These are phyloP conservation scores for Prunella fulvescens DNA, from an alignment of 2,113 vertebrate species.

Conservation along the genomic window DNA sequence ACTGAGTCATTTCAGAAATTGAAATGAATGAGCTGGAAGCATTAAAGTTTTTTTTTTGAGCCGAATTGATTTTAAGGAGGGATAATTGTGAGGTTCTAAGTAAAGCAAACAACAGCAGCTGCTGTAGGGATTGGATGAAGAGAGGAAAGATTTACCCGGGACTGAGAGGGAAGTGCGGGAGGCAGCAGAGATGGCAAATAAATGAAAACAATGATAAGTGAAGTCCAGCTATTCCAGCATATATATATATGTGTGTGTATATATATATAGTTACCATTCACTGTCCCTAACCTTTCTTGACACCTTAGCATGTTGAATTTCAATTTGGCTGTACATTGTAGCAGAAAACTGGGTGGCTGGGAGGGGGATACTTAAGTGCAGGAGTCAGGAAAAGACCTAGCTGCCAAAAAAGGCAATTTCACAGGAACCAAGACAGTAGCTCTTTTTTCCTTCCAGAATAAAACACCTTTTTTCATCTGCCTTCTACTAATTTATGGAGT, in stretches of 20 bases:
- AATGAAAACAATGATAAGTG: not conserved
- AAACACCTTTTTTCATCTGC: not conserved
- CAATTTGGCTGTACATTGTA: not conserved
- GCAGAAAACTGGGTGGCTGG: not conserved
- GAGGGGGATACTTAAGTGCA: not conserved
- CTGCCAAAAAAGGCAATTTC: not conserved
- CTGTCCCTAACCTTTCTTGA: not conserved
- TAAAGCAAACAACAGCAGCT: not conserved
- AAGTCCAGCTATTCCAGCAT: not conserved
- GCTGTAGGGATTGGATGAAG: not conserved
- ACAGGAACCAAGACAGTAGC: not conserved
- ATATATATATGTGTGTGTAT: too few relatives aligned
- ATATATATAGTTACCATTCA: not conserved
- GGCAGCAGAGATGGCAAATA: not conserved
- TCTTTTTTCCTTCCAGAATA: slow-evolving; percentile 5
- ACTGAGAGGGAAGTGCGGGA: not conserved
- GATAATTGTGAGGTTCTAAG: not conserved
- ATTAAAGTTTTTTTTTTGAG: not conserved
- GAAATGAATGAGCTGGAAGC: not conserved
- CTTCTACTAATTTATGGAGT: not conserved
- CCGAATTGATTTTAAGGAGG: not conserved
- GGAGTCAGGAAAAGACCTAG: not conserved
- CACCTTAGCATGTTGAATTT: not conserved
- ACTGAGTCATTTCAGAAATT: not conserved
- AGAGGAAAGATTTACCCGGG: not conserved